Base-by-base conservation (phyloP, 2,113 vertebrate genomes). In the Xiphophorus maculatus region DNA sequence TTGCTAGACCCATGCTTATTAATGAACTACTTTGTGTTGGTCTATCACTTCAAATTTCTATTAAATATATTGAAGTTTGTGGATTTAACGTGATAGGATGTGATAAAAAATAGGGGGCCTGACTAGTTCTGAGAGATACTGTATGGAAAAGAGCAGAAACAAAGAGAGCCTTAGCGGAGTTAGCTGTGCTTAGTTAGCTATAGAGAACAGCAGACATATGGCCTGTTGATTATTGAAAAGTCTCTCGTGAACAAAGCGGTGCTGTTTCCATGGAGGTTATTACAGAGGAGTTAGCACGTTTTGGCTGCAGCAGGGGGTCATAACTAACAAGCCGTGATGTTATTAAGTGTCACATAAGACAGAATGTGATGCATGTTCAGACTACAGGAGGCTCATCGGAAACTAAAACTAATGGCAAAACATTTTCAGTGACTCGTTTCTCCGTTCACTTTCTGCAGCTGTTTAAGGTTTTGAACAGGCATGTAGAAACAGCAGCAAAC, bases 201-300 rank as follows among this genome's bases (percentile, higher is more conserved):
- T 30, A 76, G 75, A 77, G 73, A 80, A 74, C 76, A 61, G 75
- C 7, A 27, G 54, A 44, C 81, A 79, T 60, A 84, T 28, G 73
- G 72, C 77, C 79, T 1, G 60, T 58, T 79, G 77, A 74, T 86
- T 79, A 83, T 77, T 80, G 78, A 73, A 78, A 76, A 71, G 68
- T 78, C 83, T 81, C 74, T 33, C 19, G 75, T 64, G 73, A 81
- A 70, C 71, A 54, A 81, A 88, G 66, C 28, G 0, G 3, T 30
- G 48, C 83, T 66, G 84, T 87, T 88, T 85, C 78, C 84, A 87
- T 83, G 82, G 83, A 76, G 85, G 40, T 84, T 74, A 54, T 86
- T 76, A 84, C 22, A 51, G 72, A 81, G 27, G 71, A 80, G 68
- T 78, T 73, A 77, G 62, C 1, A n/a, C 29, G 66, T 22, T 82